Conservation (phyloP, 2,113 vertebrate genomes). For the Nestor notabilis region DNA sequence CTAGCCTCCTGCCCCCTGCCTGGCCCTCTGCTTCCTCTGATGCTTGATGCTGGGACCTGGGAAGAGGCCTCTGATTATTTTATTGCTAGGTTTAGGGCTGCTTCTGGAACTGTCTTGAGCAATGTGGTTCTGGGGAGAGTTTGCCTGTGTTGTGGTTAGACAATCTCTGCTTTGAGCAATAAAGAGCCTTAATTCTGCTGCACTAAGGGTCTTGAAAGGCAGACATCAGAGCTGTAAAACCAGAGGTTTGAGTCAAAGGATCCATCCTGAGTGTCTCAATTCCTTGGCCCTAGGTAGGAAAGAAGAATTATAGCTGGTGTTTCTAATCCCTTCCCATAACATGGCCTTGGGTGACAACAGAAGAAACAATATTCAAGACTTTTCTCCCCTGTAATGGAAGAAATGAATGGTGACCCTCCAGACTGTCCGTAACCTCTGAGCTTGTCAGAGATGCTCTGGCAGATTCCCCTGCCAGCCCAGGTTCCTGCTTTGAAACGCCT, state of each 20-base stretch:
- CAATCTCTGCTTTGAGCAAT: background rate
- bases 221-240: background rate
- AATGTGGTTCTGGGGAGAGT: background rate
- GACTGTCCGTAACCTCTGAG: background rate
- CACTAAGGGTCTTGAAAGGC: background rate
- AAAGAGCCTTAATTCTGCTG: background rate
- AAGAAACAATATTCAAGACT: background rate
- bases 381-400: background rate
- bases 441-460: background rate
- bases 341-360: background rate
- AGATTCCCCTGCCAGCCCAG: background rate
- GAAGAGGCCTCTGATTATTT: constrained; percentile 11
- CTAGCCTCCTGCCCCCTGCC: background rate
- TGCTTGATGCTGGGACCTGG: background rate
- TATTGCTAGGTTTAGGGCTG: constrained; percentile 40
- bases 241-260: background rate
- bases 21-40: background rate
- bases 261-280: background rate
- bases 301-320: background rate
- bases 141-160: constrained; percentile 19
- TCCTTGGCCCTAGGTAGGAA: background rate
- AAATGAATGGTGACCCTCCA: background rate
- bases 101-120: background rate
- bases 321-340: background rate
- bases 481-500: background rate